Evolutionary conservation across 2,888 invertebrate genomes (phyloP), one percentile per base, ranked within the genome.

Genomic region (Phrixothrix hirtus): DNA sequence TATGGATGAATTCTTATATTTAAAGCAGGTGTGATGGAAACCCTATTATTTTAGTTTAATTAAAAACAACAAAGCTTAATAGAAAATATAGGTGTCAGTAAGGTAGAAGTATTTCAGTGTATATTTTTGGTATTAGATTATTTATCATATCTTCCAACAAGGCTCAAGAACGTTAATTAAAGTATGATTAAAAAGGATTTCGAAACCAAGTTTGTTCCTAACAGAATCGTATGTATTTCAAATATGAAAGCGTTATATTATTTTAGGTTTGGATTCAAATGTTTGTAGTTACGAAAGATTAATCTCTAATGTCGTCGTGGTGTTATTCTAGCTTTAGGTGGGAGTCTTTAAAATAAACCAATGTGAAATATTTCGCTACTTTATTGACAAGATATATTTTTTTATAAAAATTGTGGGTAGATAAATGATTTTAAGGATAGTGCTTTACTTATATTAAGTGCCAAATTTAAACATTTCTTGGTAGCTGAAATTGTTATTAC

Each of bases 101-200:
- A 46, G 46, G 46, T n/a, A n/a, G n/a, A n/a, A n/a, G n/a, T 37
- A 46, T 41, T 46, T 46, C 41, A 41, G 37, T 52, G 46, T 52
- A 29, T 52, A 52, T 52, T 52, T 52, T 52, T 46, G 52, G 46
- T 41, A 52, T 52, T 52, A 52, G 36, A 52, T 52, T 52, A 52
- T 52, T 52, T 52, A 52, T 50, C 49, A 27, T 50, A 29, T 30
- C 21, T 15, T 37, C 31, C 37, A 43, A 47, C 25, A 47, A 17
- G 38, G 26, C 48, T 48, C 37, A 37, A 43, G 27, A 34, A 35
- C 51, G 45, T 51, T 51, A 51, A 51, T 51, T 51, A 51, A 51
- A 45, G 34, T 39, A 34, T 45, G 50, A 51, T 51, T 51, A 51
- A 51, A 51, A 44, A 32, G 44, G 38, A 38, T 51, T 51, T 29